Evolutionary conservation across 2,888 invertebrate species (phyloP), one percentile per base, ranked within the genome.

Genomic region (Zhengitettix transpicula): DNA sequence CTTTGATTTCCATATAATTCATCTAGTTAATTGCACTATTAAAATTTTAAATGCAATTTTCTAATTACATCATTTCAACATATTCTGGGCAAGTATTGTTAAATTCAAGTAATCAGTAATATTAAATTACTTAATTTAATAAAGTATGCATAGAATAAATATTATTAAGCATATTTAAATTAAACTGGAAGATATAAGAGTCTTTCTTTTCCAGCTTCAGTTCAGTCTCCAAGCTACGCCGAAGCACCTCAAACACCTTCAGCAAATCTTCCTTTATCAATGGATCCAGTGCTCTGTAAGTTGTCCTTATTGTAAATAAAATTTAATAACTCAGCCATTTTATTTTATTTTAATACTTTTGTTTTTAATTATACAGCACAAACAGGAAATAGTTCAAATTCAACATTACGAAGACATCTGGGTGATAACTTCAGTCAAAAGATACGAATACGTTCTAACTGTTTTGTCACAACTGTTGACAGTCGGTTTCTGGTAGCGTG

Each of bases 361-460:
- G 28, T 28, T 52, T 40, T 59, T 52, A 28, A 57, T 60, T 58
- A 40, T 28, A 14, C 69, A 85, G 89, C 87, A 61, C 87, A 87
- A 76, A 81, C 82, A 42, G 78, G 80, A 60, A 87, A 84, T 66
- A 89, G 85, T 67, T 83, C 84, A 56, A 83, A 81, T 67, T 85
- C 87, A 15, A 81, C 86, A 67, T 77, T 83, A 11, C 83, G 92
- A 41, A 83, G 99, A 1, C 95, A 94, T 71, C 80, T 99, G 63
- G 98, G 98, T 57, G 97, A 98, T 74, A 95, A 97, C 77, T 98
- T 99, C 78, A 97, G 97, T 69, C 97, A 98, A 74, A 89, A 96
- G 71, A 79, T 98, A 65, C 87, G 89, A 71, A 92, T 97, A 67
- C 83, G 89, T 63, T 89, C 89, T 68, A 93, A 91, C 74, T 96